phyloP scores from a whole-genome alignment of 2,113 vertebrate genomes.

The Pseudopipra pipra region DNA sequence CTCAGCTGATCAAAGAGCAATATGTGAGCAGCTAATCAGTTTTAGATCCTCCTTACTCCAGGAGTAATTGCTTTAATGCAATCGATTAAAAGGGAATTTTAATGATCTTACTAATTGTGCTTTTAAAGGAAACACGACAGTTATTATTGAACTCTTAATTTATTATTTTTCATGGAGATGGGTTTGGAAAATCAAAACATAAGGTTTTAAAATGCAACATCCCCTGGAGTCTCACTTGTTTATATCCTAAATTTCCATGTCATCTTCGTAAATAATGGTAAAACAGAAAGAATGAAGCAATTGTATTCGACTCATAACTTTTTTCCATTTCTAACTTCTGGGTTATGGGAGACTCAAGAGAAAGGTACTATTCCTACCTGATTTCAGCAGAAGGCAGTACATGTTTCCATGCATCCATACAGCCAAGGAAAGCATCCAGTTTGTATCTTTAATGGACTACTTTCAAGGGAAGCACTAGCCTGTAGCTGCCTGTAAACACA shows the following conservation, averaged over 20 bases:
- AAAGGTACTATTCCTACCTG: background rate
- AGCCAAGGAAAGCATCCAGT: background rate
- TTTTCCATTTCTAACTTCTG: background rate
- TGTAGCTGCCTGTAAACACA: background rate
- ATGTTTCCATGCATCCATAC: background rate
- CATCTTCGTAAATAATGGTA: background rate
- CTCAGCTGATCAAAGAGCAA: background rate
- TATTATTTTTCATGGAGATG: background rate
- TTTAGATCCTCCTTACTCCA: background rate
- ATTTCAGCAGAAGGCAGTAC: background rate
- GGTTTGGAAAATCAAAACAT: background rate
- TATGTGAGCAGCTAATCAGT: background rate
- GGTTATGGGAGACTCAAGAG: background rate
- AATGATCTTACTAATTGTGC: slow-evolving; percentile 5
- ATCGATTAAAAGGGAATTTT: slow-evolving; percentile 36
- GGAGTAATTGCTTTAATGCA: background rate
- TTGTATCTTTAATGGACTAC: background rate
- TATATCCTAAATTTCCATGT: background rate
- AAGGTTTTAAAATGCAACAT: background rate
- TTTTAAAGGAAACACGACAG: background rate
- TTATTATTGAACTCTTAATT: slow-evolving; percentile 7
- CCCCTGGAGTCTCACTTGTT: background rate
- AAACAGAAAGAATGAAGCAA: background rate
- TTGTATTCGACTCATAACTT: background rate
- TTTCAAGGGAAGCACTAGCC: slow-evolving; percentile 30